Evolutionary conservation across 2,797 vertebrate genomes (phyloP).

Genomic region (Xenentodon cancila): DNA sequence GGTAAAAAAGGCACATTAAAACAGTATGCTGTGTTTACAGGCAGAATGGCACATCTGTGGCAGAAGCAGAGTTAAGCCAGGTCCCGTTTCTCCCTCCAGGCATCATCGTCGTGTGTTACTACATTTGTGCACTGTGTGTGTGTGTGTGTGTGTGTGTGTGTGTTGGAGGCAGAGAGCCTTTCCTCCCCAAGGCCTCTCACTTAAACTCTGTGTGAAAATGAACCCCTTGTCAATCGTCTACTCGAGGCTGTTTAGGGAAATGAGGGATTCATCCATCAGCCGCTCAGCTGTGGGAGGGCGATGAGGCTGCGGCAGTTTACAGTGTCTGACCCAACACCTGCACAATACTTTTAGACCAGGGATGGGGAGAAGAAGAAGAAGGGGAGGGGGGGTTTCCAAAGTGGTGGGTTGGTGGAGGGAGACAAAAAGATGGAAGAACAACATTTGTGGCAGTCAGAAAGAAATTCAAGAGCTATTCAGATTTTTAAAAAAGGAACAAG

Average conservation of each 20-base stretch:
- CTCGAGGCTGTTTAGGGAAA: slow-evolving; percentile 74
- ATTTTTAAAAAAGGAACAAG: slow-evolving; percentile 59
- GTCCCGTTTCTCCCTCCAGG: slow-evolving; percentile 61
- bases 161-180: slow-evolving; percentile 63
- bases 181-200: slow-evolving; percentile 73
- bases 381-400: slow-evolving; percentile 6
- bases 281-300: slow-evolving; percentile 24
- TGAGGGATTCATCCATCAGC: slow-evolving; percentile 68
- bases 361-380: slow-evolving; percentile 14
- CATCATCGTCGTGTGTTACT: slow-evolving; percentile 38
- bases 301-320: slow-evolving; percentile 49
- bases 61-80: slow-evolving; percentile 18
- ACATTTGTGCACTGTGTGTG: slow-evolving; percentile 33
- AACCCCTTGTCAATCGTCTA: slow-evolving; percentile 75
- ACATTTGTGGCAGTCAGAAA: slow-evolving; percentile 63
- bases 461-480: slow-evolving; percentile 55
- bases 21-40: slow-evolving; percentile 7
- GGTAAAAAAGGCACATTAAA: slow-evolving; percentile 7
- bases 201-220: slow-evolving; percentile 74
- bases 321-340: slow-evolving; percentile 67
- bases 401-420: slow-evolving; percentile 5
- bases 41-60: slow-evolving; percentile 7
- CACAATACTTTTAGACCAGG: slow-evolving; percentile 43
- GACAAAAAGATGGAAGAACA: slow-evolving; percentile 57
- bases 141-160: no score